Base-by-base conservation (phyloP, 1,140 invertebrate species). In the Penaeus vannamei region DNA sequence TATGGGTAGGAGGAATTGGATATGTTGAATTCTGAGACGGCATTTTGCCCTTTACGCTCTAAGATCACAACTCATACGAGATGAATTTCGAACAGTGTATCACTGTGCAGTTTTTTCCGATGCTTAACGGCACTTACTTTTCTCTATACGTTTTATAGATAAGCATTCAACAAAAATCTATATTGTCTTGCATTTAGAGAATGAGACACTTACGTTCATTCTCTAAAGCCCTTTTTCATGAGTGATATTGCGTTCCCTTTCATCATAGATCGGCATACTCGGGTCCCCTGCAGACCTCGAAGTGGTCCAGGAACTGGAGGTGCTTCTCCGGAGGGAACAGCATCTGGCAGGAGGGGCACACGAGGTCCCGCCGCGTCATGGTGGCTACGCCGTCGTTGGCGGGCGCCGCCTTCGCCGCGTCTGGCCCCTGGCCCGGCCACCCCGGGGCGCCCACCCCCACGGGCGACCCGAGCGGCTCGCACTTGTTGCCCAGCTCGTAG, bases 231-330 rank as follows among this genome's bases (percentile, higher is more conserved):
- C 20, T 62, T 60, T 23, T 64, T 23, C 66, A 19, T 66, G 36
- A 42, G 1, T 14, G 23, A n/a, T 53, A n/a, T 46, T 7, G 19
- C 23, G 12, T 26, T 85, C 29, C 19, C n/a, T 86, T 46, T 19
- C 17, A 29, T 88, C 84, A 91, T 53, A 91, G 83, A 60, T 90
- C 89, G 17, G 86, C 82, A 66, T 90, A 91, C 42, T 90, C 87
- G 10, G 91, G 91, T 62, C 91, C 91, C 61, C 86, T 91, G 85
- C 92, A 93, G 26, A 84, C 79, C 84, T 92, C 92, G 86, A 93
- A 92, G 86, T 93, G 92, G 69, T 92, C 91, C 23, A 92, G 86
- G 81, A 92, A 93, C 85, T 92, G 85, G 0, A 92, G 46, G 76
- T 92, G 91, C 64, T 91, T 90, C n/a, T 92, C 90, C 82, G 92